A percentile compares a stretch with the other conserved stretches of the same genome.
phyloP scores from a whole-genome alignment of 1,140 invertebrate species.

The Portunus trituberculatus region DNA sequence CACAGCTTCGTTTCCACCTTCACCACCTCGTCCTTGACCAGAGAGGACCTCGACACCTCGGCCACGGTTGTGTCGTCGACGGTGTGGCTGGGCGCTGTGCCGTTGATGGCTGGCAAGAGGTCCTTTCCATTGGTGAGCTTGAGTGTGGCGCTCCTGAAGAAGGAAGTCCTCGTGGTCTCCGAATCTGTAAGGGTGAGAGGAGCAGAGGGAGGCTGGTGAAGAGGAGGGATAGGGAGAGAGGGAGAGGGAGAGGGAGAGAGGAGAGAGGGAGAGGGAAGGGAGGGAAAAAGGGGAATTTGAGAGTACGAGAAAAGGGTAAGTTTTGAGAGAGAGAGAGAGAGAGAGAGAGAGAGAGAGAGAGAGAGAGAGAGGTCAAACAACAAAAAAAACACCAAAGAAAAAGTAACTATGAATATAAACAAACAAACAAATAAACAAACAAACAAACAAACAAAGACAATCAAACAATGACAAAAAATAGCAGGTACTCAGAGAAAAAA shows the following conservation, averaged over 20 bases:
- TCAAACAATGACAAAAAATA: no score
- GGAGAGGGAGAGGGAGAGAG: neutral
- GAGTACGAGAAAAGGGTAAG: neutral
- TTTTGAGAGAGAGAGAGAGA: neutral
- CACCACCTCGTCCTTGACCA: neutral
- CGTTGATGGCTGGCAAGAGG: slow-evolving; percentile 20
- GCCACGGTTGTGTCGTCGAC: slow-evolving; percentile 51
- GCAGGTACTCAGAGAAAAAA: no score
- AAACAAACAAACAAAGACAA: no score
- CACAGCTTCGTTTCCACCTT: slow-evolving; percentile 44
- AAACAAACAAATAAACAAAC: no score
- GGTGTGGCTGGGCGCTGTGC: neutral
- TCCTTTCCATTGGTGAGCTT: slow-evolving; percentile 46
- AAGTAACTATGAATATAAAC: no score
- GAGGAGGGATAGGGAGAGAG: neutral
- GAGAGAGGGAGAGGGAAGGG: neutral
- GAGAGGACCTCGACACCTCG: slow-evolving; percentile 32
- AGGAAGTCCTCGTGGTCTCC: slow-evolving; percentile 50
- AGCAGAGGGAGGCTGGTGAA: neutral
- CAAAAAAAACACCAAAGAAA: no score
- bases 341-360: neutral
- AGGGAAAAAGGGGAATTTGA: neutral
- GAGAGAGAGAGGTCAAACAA: no score
- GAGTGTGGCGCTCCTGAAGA: slow-evolving; percentile 61
- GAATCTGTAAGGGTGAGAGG: slow-evolving; percentile 29